Evolutionary conservation across 1,140 invertebrate species (phyloP), one percentile per base, ranked within the genome.

Genomic region (Cataglyphis hispanica): DNA sequence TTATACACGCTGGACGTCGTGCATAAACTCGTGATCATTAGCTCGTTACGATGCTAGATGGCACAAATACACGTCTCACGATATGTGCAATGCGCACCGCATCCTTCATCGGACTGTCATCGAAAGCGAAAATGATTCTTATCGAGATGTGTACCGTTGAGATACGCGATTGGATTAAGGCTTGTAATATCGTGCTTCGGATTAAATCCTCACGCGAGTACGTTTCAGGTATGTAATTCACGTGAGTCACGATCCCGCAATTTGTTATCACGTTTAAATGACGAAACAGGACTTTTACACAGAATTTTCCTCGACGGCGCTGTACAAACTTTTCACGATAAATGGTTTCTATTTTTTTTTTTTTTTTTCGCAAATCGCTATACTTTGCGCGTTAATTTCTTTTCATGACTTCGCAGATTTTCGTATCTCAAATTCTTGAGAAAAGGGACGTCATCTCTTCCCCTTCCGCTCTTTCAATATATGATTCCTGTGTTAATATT

Each of bases 271-370:
- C 40, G 34, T 72, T 83, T 46, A 31, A 56, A 19, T 61, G 37
- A 61, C 67, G 25, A 72, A 69, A 72, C 34, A 25, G 37, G 19
- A 83, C 34, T 61, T 43, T 31, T 60, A n/a, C 64, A n/a, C 22
- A 72, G n/a, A n/a, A 72, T 83, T 83, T 83, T 83, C 37, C 78
- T 81, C 66, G 66, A 81, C 46, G 40, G 60, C n/a, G 76, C 61
- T 25, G 25, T 5, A 1, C 11, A 7, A 34, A 2, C 1, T 19
- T 67, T 25, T 27, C 46, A 16, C 22, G 67, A 37, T 19, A 34
- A 10, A 2, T 31, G 25, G 56, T 50, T 16, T 50, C 16, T 5
- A 16, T 34, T 13, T 50, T 25, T n/a, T 77, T 70, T 81, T 22
- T 34, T n/a, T 6, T 37, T 34, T 25, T 7, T 60, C 16, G 34